These are phyloP conservation scores for Cotesia congregata DNA, from an alignment of 2,888 invertebrate species.

Conservation along the genomic window DNA sequence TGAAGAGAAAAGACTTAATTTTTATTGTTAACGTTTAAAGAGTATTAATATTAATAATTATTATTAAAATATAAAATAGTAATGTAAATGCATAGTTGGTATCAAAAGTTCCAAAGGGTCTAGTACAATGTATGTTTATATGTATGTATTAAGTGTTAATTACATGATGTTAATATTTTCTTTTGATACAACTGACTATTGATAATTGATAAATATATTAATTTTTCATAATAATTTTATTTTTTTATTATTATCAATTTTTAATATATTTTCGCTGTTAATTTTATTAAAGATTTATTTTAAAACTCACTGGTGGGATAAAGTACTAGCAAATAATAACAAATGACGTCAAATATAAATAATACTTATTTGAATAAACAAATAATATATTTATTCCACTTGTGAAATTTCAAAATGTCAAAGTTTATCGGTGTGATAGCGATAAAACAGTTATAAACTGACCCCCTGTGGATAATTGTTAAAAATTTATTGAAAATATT, in stretches of 20 bases:
- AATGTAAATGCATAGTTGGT: neutral
- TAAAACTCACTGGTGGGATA: too few species aligned
- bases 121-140: neutral
- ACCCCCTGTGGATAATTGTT: neutral
- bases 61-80: neutral
- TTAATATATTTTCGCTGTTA: neutral
- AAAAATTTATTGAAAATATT: neutral
- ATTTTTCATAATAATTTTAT: neutral
- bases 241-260: neutral
- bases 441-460: neutral
- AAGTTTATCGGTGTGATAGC: neutral
- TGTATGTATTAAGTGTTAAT: neutral
- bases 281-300: too few species aligned
- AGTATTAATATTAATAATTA: neutral
- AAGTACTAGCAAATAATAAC: neutral
- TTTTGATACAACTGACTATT: neutral
- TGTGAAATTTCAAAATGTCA: neutral
- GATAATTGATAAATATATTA: neutral
- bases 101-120: neutral
- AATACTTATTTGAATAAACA: neutral
- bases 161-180: neutral
- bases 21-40: neutral
- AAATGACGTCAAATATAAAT: neutral
- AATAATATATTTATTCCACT: neutral
- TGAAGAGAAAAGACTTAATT: neutral